Percentiles rank a stretch among this genome's conserved stretches.
phyloP scores from a whole-genome alignment of 2,797 vertebrate genomes.

The Pangasius djambal region DNA sequence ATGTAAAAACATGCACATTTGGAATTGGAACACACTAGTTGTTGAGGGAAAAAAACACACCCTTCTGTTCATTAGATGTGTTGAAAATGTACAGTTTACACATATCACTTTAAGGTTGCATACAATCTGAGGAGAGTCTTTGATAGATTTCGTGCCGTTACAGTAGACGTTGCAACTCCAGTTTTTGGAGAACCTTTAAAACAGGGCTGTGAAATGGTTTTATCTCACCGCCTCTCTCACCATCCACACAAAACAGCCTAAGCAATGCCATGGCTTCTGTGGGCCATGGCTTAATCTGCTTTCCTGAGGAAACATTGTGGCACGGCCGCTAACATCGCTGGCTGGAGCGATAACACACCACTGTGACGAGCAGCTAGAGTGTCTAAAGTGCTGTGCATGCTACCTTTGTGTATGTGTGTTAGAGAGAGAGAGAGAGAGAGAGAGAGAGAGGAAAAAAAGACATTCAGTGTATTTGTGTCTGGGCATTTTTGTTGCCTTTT shows the following conservation, averaged over 20 bases:
- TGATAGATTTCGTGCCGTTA: constrained; percentile 23
- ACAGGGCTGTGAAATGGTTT: constrained; percentile 74
- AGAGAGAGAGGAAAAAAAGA: not conserved
- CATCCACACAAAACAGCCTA: constrained; percentile 71
- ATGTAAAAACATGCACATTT: not conserved
- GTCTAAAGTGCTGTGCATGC: constrained; percentile 59
- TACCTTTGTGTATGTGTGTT: constrained; percentile 52
- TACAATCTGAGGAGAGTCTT: not conserved
- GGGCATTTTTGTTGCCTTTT: constrained; percentile 11
- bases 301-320: constrained; percentile 71
- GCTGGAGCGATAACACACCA: constrained; percentile 73
- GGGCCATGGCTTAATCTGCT: constrained; percentile 78
- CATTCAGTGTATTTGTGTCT: not conserved
- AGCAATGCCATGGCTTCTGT: constrained; percentile 64
- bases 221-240: constrained; percentile 74
- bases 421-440: not conserved
- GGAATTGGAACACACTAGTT: not conserved
- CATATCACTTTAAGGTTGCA: not conserved
- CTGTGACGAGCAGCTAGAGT: constrained; percentile 57
- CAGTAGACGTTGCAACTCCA: constrained; percentile 63
- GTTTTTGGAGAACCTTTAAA: constrained; percentile 53
- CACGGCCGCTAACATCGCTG: constrained; percentile 71
- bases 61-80: not conserved
- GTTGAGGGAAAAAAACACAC: not conserved
- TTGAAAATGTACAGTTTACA: not conserved